Percentiles rank a stretch among this genome's conserved stretches.
Conservation (phyloP, 2,797 vertebrate genomes). For the Ctenochaetus hawaiiensis region DNA sequence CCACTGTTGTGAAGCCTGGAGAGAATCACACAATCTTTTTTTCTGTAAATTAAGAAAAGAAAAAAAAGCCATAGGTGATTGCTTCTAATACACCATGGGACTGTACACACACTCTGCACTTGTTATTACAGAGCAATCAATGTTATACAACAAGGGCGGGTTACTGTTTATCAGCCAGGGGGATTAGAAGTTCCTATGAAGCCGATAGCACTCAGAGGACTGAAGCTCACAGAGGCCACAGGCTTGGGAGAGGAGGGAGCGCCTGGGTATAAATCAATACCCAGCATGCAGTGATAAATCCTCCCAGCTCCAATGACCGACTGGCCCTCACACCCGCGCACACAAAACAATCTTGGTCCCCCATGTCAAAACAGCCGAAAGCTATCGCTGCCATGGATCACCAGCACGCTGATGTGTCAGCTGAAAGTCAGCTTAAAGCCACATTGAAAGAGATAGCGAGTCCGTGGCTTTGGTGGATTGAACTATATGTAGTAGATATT, state of each 20-base stretch:
- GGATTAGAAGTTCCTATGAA: conserved; percentile 68
- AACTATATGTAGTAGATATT: conserved; percentile 13
- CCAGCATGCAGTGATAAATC: conserved; percentile 80
- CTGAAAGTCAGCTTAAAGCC: conserved; percentile 67
- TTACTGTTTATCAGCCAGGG: conserved; percentile 55
- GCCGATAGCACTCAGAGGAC: conserved; percentile 57
- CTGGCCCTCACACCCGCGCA: conserved; percentile 73
- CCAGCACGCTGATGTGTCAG: conserved; percentile 70
- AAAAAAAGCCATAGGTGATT: conserved; percentile 28
- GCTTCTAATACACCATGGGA: conserved; percentile 18
- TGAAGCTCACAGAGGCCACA: conserved; percentile 49
- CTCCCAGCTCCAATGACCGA: conserved; percentile 74
- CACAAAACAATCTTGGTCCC: conserved; percentile 80
- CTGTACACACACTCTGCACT: conserved; percentile 47
- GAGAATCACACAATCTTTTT: conserved; percentile 18
- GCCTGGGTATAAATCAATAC: conserved; percentile 81
- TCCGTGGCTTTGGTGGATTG: conserved; percentile 33
- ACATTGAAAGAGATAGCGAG: conserved; percentile 44
- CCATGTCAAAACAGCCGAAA: conserved; percentile 80
- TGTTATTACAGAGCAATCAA: conserved; percentile 70
- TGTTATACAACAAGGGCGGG: conserved; percentile 59
- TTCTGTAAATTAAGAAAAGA: conserved; percentile 9
- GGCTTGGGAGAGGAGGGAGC: conserved; percentile 25
- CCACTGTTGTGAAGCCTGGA: background rate
- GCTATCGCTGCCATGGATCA: conserved; percentile 80